phyloP scores from a whole-genome alignment of 2,113 vertebrate genomes.

The Microtus richardsoni region DNA sequence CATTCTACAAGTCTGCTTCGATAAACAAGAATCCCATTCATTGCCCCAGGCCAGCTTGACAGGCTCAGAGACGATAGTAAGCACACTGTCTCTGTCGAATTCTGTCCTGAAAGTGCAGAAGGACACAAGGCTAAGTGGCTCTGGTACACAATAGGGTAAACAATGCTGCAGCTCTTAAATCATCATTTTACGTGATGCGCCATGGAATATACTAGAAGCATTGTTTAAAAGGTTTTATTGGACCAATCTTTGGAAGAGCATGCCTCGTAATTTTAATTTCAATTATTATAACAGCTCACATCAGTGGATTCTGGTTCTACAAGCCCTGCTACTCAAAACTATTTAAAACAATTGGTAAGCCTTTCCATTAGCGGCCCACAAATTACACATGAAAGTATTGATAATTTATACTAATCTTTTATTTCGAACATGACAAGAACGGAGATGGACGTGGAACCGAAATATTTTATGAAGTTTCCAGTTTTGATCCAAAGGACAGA shows the following conservation, averaged over 20 bases:
- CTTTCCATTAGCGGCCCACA: neutral
- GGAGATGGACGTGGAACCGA: slow-evolving; percentile 64
- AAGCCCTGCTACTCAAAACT: slow-evolving; percentile 56
- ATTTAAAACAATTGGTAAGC: slow-evolving; percentile 34
- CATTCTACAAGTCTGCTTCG: neutral
- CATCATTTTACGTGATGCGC: slow-evolving; percentile 44
- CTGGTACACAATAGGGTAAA: slow-evolving; percentile 63
- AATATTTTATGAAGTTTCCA: slow-evolving; percentile 63
- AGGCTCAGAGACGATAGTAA: neutral
- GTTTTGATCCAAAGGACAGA: slow-evolving; percentile 74
- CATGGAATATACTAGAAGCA: slow-evolving; percentile 60
- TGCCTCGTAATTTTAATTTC: slow-evolving; percentile 55
- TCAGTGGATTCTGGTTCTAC: slow-evolving; percentile 67
- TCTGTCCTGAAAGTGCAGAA: slow-evolving; percentile 52
- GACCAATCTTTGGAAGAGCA: slow-evolving; percentile 36
- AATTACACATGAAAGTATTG: slow-evolving; percentile 45
- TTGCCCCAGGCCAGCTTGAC: neutral
- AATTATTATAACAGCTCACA: slow-evolving; percentile 39
- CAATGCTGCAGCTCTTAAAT: slow-evolving; percentile 47
- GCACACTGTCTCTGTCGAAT: neutral
- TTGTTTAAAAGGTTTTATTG: slow-evolving; percentile 75
- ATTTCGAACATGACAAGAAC: slow-evolving; percentile 59
- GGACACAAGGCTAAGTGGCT: neutral
- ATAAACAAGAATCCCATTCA: neutral
- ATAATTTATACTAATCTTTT: slow-evolving; percentile 44